Evolutionary conservation across 2,888 invertebrate genomes (phyloP).

Genomic region (Ichneumon xanthorius): DNA sequence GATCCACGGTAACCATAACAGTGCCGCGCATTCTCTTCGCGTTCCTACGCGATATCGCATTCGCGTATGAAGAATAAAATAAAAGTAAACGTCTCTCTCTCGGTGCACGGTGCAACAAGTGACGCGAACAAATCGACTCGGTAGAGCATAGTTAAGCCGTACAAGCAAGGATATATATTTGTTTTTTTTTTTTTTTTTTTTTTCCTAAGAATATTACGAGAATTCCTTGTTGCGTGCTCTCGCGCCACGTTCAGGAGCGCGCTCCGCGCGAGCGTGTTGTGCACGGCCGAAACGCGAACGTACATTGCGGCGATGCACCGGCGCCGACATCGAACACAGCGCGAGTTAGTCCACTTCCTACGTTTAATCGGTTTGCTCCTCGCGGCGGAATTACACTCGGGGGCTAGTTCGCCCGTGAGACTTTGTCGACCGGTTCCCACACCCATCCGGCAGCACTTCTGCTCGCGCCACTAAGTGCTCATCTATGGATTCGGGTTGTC

Average conservation of each 20-base stretch:
- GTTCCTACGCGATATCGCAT: slow-evolving; percentile 3
- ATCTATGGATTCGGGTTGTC: slow-evolving; percentile 68
- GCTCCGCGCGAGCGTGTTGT: slow-evolving; percentile 64
- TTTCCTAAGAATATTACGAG: background rate
- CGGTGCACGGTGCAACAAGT: slow-evolving; percentile 65
- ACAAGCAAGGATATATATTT: background rate
- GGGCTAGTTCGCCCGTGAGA: slow-evolving; percentile 4
- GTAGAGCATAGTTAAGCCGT: slow-evolving; percentile 27
- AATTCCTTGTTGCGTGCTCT: slow-evolving; percentile 59
- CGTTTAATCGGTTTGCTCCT: slow-evolving; percentile 23
- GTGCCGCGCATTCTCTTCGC: slow-evolving; percentile 27
- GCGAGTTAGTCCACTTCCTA: slow-evolving; percentile 40
- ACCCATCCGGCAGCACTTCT: background rate
- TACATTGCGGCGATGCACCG: slow-evolving; percentile 30
- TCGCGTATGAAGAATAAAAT: no score
- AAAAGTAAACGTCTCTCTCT: slow-evolving; percentile 27
- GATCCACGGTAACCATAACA: slow-evolving; percentile 51
- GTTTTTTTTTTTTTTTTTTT: no score
- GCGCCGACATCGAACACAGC: slow-evolving; percentile 19
- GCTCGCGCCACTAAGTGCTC: slow-evolving; percentile 5
- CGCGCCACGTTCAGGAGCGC: background rate
- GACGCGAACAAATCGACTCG: slow-evolving; percentile 68
- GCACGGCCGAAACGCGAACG: slow-evolving; percentile 62
- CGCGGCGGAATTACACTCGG: slow-evolving; percentile 22
- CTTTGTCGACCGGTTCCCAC: slow-evolving; percentile 10